Base-by-base conservation (phyloP, 2,888 invertebrate genomes). In the Oscheius onirici region DNA sequence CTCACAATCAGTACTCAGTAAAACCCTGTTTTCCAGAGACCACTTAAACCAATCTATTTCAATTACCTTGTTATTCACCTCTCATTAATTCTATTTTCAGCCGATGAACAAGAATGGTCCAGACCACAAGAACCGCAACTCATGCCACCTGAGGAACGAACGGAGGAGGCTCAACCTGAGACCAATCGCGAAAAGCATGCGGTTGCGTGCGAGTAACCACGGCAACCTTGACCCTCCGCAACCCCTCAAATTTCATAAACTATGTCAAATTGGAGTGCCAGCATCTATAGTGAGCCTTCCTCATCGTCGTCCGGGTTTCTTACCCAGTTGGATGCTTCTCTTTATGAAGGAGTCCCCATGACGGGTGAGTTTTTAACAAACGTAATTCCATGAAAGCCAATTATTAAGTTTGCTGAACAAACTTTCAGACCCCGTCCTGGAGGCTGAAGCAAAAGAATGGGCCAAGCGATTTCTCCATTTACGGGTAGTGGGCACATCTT, bases 261-360 rank as follows among this genome's bases (percentile, higher is more conserved):
- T 26, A 66, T 66, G 66, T 69, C 69, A 24, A 34, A 43, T 40
- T 69, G 69, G 69, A 69, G 69, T 46, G 69, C 40, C 20, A 58
- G 58, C 51, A 49, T 69, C 57, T 69, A 69, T 22, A 49, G 58
- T 24, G 69, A 69, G 57, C 52, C 51, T 15, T 57, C 51, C 11
- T 46, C 58, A 2, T 26, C 49, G n/a, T 43, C 57, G 8, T 24
- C 58, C 15, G 51, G 69, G 22, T 58, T 69, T 24, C 51, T 69
- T 17, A 51, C 58, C 44, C 69, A 69, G 26, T 26, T 69, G 22
- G 58, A 69, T 49, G 69, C 58, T 58, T 69, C 52, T 11, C 60
- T 69, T 22, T 69, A 58, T n/a, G 69, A 69, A 13, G 69, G 60
- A 28, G 24, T 60, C 15, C 69, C 69, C 8, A 58, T 69, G 58